Evolutionary conservation across 2,797 vertebrate species (phyloP).

Genomic region (Poeciliopsis presidionis): DNA sequence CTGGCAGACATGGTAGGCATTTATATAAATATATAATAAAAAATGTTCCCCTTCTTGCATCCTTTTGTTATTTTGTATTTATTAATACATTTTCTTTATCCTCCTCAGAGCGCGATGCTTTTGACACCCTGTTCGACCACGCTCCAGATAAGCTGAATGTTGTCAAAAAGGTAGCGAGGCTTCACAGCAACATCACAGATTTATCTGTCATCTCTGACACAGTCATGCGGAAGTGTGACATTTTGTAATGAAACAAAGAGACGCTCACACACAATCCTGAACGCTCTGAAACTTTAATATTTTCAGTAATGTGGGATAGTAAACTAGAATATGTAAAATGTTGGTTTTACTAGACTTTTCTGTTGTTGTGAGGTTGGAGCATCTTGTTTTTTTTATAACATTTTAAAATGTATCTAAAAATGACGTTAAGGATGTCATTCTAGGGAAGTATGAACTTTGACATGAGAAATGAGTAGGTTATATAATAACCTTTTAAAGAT

Average conservation of each 20-base stretch:
- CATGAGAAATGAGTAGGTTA: not conserved
- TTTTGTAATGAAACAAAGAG: conserved; percentile 1
- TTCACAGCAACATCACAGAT: not conserved
- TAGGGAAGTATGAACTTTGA: not conserved
- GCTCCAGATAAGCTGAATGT: conserved; percentile 97
- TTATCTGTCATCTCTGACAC: not conserved
- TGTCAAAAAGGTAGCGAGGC: conserved; percentile 90
- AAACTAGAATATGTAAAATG: not conserved
- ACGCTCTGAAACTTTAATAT: not conserved
- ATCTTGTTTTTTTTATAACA: not conserved
- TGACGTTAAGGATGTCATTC: not conserved
- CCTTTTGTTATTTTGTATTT: not conserved
- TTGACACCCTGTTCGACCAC: conserved; percentile 96
- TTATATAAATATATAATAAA: not conserved
- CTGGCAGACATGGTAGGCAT: conserved; percentile 89
- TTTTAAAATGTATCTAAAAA: not conserved
- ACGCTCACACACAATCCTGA: not conserved
- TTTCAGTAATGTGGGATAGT: not conserved
- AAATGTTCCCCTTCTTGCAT: not conserved
- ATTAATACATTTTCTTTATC: conserved; percentile 11
- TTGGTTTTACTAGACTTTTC: not conserved
- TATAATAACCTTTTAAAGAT: not conserved
- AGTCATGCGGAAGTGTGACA: not conserved
- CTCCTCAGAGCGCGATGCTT: conserved; percentile 91
- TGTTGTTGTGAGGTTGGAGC: not conserved